Conservation (phyloP, 2,113 vertebrate species). For the Labrus mixtus region DNA sequence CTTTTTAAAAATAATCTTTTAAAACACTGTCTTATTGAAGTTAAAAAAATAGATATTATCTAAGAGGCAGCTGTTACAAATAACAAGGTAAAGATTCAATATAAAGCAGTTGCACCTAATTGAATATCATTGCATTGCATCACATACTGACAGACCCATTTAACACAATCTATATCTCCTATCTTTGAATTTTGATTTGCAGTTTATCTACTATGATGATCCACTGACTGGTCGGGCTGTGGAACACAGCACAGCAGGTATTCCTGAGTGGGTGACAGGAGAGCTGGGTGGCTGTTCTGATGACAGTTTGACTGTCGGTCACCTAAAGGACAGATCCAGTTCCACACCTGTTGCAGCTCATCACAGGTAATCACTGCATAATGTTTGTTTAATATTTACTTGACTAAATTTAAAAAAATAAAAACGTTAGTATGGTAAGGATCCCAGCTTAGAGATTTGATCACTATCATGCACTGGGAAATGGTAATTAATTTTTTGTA, state of each 20-base stretch:
- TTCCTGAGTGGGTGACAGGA: conserved; percentile 88
- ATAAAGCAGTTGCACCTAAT: not conserved
- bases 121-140: not conserved
- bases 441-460: too few species aligned
- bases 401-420: too few species aligned
- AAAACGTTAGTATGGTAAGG: too few species aligned
- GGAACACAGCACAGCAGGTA: conserved; percentile 58
- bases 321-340: conserved; percentile 64
- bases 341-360: conserved; percentile 49
- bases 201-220: conserved; percentile 95
- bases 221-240: conserved; percentile 71
- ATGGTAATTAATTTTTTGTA: too few species aligned
- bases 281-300: conserved; percentile 79
- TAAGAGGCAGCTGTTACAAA: not conserved
- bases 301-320: conserved; percentile 70
- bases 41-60: not conserved
- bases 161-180: not conserved
- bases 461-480: not conserved
- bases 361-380: conserved; percentile 60
- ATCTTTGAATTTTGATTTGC: conserved; percentile 12
- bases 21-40: not conserved
- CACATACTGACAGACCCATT: not conserved
- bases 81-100: not conserved
- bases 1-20: not conserved
- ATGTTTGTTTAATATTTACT: too few species aligned